Conservation (phyloP, 2,797 vertebrate genomes). For the Bradypodion pumilum region DNA sequence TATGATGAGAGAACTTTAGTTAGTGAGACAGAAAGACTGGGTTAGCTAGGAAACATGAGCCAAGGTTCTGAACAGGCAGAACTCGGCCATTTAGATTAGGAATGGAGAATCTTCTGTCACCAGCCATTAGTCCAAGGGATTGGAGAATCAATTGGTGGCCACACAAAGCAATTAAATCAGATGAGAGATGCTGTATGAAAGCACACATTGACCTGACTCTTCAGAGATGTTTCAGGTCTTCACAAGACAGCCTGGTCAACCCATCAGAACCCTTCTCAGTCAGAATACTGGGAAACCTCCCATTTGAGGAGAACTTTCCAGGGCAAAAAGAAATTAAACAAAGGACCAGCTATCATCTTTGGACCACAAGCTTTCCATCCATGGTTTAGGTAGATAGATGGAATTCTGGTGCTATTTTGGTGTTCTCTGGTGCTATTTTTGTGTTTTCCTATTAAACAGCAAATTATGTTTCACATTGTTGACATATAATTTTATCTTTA, state of each 20-base stretch:
- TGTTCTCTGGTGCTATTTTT: background rate
- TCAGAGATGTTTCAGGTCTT: background rate
- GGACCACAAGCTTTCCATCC: background rate
- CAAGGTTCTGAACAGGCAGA: background rate
- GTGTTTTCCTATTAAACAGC: background rate
- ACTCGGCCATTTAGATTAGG: background rate
- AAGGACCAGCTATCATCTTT: background rate
- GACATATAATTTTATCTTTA: background rate
- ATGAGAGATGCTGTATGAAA: background rate
- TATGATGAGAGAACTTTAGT: conserved; percentile 43
- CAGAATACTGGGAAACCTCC: background rate
- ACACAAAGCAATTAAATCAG: background rate
- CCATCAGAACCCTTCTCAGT: background rate
- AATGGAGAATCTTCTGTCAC: background rate
- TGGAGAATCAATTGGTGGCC: background rate
- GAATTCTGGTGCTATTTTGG: background rate
- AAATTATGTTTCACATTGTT: background rate
- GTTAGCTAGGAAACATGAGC: background rate
- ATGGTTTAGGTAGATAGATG: background rate
- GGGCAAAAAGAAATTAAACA: background rate
- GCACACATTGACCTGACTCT: background rate
- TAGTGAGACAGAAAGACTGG: background rate
- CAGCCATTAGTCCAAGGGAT: background rate
- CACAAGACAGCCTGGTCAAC: background rate
- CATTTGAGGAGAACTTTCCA: too few species aligned